phyloP scores from a whole-genome alignment of 2,888 invertebrate species.

The Vandiemenella viatica region DNA sequence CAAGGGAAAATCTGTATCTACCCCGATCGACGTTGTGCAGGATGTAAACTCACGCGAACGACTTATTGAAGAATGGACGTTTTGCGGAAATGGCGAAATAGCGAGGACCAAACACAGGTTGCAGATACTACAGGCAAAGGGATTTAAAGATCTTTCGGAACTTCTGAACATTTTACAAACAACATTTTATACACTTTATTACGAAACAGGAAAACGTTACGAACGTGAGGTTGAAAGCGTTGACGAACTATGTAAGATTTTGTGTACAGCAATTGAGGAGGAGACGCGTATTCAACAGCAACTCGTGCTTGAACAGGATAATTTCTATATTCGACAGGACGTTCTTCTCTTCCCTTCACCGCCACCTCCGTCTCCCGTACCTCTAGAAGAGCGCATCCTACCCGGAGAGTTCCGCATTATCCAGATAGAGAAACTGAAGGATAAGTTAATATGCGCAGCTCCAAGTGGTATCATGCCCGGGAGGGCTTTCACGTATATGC shows the following conservation, averaged over 20 bases:
- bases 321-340: slow-evolving; percentile 33
- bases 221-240: slow-evolving; percentile 28
- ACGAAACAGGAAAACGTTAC: slow-evolving; percentile 33
- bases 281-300: slow-evolving; percentile 32
- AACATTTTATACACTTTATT: slow-evolving; percentile 36
- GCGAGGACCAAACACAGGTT: slow-evolving; percentile 34
- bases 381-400: slow-evolving; percentile 13
- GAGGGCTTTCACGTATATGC: slow-evolving; percentile 34
- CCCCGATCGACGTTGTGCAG: slow-evolving; percentile 15
- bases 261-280: slow-evolving; percentile 31
- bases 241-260: slow-evolving; percentile 21
- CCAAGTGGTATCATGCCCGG: slow-evolving; percentile 30
- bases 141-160: slow-evolving; percentile 31
- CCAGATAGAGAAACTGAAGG: slow-evolving; percentile 23
- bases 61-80: slow-evolving; percentile 40
- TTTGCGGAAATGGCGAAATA: slow-evolving; percentile 40
- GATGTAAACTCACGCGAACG: slow-evolving; percentile 13
- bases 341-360: slow-evolving; percentile 26
- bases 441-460: slow-evolving; percentile 21
- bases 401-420: slow-evolving; percentile 22
- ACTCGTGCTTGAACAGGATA: slow-evolving; percentile 34
- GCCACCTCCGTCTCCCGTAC: slow-evolving; percentile 17
- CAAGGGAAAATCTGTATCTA: slow-evolving; percentile 3
- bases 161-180: slow-evolving; percentile 33
- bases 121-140: slow-evolving; percentile 26